These are phyloP conservation scores for Percina caprodes DNA, from an alignment of 2,113 vertebrate genomes.

Conservation along the genomic window DNA sequence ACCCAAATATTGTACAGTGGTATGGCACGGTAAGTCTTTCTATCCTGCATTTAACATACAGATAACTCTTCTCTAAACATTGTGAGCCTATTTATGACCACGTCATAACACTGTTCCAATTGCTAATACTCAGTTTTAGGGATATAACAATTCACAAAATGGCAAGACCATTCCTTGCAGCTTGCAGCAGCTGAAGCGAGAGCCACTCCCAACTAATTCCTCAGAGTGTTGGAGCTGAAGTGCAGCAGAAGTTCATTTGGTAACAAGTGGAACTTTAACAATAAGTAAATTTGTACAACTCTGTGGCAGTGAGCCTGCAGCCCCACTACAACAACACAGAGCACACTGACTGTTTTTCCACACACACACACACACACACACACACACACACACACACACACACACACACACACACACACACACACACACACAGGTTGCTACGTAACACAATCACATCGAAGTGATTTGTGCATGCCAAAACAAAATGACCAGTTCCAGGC, in stretches of 20 bases:
- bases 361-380: slow-evolving; percentile 2
- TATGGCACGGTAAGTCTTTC: background rate
- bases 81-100: background rate
- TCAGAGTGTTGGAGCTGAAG: background rate
- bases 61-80: background rate
- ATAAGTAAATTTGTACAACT: slow-evolving; percentile 44
- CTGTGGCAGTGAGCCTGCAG: slow-evolving; percentile 32
- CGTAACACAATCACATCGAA: slow-evolving; percentile 27
- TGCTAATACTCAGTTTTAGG: background rate
- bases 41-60: background rate
- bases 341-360: slow-evolving; percentile 27
- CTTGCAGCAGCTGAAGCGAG: slow-evolving; percentile 14
- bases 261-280: slow-evolving; percentile 51
- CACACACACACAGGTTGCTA: slow-evolving; percentile 30
- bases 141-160: background rate
- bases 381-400: slow-evolving; percentile 7
- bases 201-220: background rate
- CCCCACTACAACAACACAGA: slow-evolving; percentile 13
- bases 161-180: background rate
- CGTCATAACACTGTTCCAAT: background rate
- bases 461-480: slow-evolving; percentile 38
- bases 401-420: no score
- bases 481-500: slow-evolving; percentile 59
- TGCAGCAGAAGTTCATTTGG: slow-evolving; percentile 22
- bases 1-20: background rate